A percentile compares a stretch with the other conserved stretches of the same genome.
phyloP scores from a whole-genome alignment of 2,113 vertebrate species.

The Myxocyprinus asiaticus region DNA sequence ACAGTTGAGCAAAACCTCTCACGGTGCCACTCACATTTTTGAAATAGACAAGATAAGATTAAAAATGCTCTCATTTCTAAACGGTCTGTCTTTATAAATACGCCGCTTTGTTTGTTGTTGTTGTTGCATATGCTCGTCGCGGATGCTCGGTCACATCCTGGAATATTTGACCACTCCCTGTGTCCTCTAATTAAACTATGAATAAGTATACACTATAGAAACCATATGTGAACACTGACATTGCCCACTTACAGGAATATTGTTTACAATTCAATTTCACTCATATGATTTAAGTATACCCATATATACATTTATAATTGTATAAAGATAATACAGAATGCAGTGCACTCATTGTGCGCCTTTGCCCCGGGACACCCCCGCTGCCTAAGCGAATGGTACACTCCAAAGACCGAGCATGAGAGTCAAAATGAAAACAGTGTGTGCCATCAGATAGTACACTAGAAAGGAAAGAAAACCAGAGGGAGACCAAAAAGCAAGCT shows the following conservation, averaged over 20 bases:
- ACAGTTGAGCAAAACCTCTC: background rate
- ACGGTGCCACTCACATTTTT: too few species aligned
- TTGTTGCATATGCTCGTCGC: background rate
- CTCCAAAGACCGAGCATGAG: slow-evolving; percentile 47
- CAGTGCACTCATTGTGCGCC: background rate
- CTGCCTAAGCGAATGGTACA: slow-evolving; percentile 42
- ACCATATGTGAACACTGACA: background rate
- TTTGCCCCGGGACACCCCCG: background rate
- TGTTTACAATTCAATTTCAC: background rate
- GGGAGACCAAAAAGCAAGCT: background rate
- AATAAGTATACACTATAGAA: background rate
- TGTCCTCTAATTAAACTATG: background rate
- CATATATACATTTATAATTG: too few species aligned
- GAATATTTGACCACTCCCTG: background rate
- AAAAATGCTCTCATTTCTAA: too few species aligned
- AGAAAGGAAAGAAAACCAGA: background rate
- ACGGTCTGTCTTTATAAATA: too few species aligned
- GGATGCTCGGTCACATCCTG: background rate
- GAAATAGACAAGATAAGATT: too few species aligned
- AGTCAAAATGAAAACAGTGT: slow-evolving; percentile 35
- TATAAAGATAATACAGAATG: background rate
- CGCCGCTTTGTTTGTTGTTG: too few species aligned
- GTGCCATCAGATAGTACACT: slow-evolving; percentile 25
- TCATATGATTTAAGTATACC: too few species aligned
- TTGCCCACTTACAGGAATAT: background rate